phyloP scores from a whole-genome alignment of 2,113 vertebrate species.

The Nothocercus julius region DNA sequence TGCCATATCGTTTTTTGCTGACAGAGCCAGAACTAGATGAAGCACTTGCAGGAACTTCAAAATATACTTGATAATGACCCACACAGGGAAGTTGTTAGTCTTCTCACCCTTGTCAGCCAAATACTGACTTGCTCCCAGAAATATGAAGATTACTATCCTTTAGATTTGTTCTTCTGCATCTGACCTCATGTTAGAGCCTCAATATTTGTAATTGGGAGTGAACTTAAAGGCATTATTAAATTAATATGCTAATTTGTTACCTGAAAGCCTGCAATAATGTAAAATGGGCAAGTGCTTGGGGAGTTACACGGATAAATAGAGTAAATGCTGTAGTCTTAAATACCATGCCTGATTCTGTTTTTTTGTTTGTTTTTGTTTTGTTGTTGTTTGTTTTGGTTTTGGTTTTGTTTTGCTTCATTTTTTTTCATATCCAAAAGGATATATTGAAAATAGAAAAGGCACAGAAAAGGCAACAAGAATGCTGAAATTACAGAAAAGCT shows the following conservation, averaged over 20 bases:
- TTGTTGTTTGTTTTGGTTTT: too few species aligned
- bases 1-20: background rate
- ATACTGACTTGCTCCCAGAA: background rate
- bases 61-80: background rate
- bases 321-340: background rate
- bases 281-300: background rate
- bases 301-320: background rate
- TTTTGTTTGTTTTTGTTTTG: too few species aligned
- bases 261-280: background rate
- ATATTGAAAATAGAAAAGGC: background rate
- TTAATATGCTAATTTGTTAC: background rate
- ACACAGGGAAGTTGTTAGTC: background rate
- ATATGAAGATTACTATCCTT: background rate
- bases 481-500: background rate
- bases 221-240: background rate
- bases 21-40: background rate
- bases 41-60: background rate
- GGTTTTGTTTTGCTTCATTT: background rate
- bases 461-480: background rate
- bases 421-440: background rate
- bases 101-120: background rate
- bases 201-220: background rate
- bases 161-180: background rate
- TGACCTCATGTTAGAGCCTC: background rate
- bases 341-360: background rate